Percentiles rank a stretch among this genome's conserved stretches.
phyloP scores from a whole-genome alignment of 2,888 invertebrate species.

The Yponomeuta evonymella region DNA sequence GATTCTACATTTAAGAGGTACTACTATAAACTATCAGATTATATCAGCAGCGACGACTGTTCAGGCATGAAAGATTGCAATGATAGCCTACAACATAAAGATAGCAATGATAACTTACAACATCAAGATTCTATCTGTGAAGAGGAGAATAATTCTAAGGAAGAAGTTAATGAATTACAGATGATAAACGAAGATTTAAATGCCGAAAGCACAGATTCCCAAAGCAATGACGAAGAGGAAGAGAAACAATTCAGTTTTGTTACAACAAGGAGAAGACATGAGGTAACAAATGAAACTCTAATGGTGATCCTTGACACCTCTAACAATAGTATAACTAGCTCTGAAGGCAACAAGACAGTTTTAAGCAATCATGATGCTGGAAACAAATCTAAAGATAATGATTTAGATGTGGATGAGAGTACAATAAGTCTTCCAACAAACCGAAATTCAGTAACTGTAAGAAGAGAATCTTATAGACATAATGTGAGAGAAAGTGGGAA shows the following conservation, averaged over 20 bases:
- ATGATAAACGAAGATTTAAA: neutral
- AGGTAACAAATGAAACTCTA: conserved; percentile 41
- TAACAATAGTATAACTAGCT: conserved; percentile 34
- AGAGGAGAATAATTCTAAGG: no score
- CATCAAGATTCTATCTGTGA: neutral
- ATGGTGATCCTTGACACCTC: conserved; percentile 44
- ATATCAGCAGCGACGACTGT: conserved; percentile 18
- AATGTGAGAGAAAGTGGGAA: neutral
- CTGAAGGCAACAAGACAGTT: conserved; percentile 29
- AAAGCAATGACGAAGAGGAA: conserved; percentile 31
- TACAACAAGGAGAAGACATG: conserved; percentile 56
- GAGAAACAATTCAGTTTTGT: conserved; percentile 48
- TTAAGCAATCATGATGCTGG: conserved; percentile 16
- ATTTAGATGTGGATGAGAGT: neutral
- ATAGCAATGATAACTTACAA: conserved; percentile 4
- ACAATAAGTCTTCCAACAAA: neutral
- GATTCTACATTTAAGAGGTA: conserved; percentile 45
- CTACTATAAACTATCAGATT: conserved; percentile 32
- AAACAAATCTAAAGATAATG: neutral
- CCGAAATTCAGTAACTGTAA: neutral
- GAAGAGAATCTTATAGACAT: neutral
- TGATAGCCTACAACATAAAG: conserved; percentile 17
- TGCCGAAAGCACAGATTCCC: conserved; percentile 9
- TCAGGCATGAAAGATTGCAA: conserved; percentile 24
- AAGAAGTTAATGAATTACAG: neutral